phyloP scores from a whole-genome alignment of 2,888 invertebrate species.

The Euspilapteryx auroguttella region DNA sequence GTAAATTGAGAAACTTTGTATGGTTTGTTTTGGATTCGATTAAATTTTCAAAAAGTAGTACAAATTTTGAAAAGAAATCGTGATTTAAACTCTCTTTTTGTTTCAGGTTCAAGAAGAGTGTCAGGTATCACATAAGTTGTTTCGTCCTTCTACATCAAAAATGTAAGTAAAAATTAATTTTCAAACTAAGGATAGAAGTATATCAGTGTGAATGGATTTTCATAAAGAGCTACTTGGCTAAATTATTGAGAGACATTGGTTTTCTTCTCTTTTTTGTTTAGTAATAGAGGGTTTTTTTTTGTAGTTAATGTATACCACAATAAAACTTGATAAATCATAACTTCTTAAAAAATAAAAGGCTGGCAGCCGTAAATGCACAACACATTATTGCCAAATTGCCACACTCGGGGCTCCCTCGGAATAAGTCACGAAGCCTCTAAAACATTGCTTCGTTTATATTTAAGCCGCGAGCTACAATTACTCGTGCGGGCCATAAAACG shows the following conservation, averaged over 20 bases:
- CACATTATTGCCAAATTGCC: background rate
- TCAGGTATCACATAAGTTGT: slow-evolving; percentile 47
- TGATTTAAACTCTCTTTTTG: slow-evolving; percentile 16
- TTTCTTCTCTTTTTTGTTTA: too few relatives aligned
- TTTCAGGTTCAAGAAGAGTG: slow-evolving; percentile 37
- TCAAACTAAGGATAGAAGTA: background rate
- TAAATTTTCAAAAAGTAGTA: slow-evolving; percentile 8
- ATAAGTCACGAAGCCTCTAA: slow-evolving; percentile 12
- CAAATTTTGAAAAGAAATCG: background rate
- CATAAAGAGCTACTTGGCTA: too few relatives aligned
- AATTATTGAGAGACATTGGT: too few relatives aligned
- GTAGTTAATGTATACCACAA: too few relatives aligned
- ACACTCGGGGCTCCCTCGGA: background rate
- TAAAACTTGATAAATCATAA: background rate
- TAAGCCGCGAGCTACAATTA: slow-evolving; percentile 25
- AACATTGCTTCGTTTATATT: slow-evolving; percentile 14
- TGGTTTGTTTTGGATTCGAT: background rate
- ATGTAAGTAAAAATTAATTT: slow-evolving; percentile 20
- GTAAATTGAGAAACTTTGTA: too few relatives aligned
- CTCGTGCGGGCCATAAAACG: slow-evolving; percentile 20
- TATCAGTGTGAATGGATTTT: background rate
- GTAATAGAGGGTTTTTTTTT: too few relatives aligned
- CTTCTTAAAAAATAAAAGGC: too few relatives aligned
- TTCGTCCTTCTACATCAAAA: slow-evolving; percentile 45
- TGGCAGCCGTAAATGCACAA: too few relatives aligned